Evolutionary conservation across 1,140 invertebrate species (phyloP).

Genomic region (Marisa cornuarietis): DNA sequence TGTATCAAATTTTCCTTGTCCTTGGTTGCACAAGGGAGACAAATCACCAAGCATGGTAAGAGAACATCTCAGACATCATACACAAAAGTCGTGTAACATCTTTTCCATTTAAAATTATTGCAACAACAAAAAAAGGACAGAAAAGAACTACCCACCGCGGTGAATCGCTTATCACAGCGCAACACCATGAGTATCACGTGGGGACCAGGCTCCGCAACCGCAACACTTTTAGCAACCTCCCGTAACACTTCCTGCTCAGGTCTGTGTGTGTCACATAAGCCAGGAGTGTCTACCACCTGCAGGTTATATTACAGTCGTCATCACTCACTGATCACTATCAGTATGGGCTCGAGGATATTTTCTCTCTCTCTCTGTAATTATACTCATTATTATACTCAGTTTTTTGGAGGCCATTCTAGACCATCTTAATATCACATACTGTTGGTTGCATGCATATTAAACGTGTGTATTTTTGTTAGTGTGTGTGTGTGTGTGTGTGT

Average conservation of each 20-base stretch:
- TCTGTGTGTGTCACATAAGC: conserved; percentile 33
- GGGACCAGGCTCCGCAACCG: conserved; percentile 32
- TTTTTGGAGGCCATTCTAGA: too few relatives aligned
- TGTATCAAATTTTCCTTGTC: background rate
- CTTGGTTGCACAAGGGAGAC: background rate
- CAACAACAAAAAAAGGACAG: too few relatives aligned
- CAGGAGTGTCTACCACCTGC: conserved; percentile 27
- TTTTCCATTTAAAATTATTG: too few relatives aligned
- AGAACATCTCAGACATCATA: background rate
- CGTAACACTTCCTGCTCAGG: conserved; percentile 17
- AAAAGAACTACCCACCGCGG: background rate
- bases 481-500: too few relatives aligned
- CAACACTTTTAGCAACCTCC: conserved; percentile 32
- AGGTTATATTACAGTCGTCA: background rate
- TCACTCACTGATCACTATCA: too few relatives aligned
- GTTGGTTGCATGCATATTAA: too few relatives aligned
- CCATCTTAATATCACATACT: too few relatives aligned
- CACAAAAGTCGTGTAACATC: too few relatives aligned
- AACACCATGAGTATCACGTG: conserved; percentile 34
- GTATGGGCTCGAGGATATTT: too few relatives aligned
- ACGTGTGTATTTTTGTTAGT: too few relatives aligned
- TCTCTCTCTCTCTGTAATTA: too few relatives aligned
- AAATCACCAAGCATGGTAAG: background rate
- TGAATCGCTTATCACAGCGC: conserved; percentile 22
- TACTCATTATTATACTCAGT: too few relatives aligned